Evolutionary conservation across 1,140 invertebrate genomes (phyloP).

Genomic region (Vanessa tameamea): DNA sequence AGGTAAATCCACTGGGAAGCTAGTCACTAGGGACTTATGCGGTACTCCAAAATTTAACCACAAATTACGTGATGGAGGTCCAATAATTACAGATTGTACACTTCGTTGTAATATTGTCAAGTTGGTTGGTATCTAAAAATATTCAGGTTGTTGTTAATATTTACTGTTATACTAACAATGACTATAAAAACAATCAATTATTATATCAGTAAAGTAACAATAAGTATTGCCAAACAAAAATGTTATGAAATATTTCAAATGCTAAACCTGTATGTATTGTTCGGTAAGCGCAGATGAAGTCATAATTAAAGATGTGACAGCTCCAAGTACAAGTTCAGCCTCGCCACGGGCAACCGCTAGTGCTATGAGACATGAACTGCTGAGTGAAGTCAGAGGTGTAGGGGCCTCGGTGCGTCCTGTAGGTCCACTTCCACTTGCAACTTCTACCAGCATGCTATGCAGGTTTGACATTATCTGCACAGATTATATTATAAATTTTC

Average conservation of each 20-base stretch:
- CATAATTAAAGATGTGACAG: constrained; percentile 94
- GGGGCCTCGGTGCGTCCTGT: constrained; percentile 86
- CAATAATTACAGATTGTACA: constrained; percentile 92
- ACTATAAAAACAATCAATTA: too few relatives aligned
- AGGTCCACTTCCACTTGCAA: constrained; percentile 76
- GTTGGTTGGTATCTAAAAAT: constrained; percentile 89
- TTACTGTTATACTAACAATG: neutral
- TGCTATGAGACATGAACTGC: constrained; percentile 94
- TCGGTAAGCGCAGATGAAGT: constrained; percentile 87
- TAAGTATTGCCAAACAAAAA: neutral
- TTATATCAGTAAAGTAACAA: neutral
- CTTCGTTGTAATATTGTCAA: constrained; percentile 93
- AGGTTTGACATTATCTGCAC: constrained; percentile 68
- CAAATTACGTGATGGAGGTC: constrained; percentile 90
- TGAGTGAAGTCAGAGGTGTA: constrained; percentile 89
- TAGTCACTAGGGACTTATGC: constrained; percentile 87
- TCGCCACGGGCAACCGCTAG: constrained; percentile 95
- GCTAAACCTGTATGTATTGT: constrained; percentile 88
- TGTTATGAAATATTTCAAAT: neutral
- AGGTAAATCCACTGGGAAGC: constrained; percentile 83
- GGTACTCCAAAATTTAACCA: constrained; percentile 95
- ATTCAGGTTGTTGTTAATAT: constrained; percentile 9
- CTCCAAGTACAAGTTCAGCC: constrained; percentile 94
- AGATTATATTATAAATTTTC: neutral
- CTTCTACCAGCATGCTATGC: constrained; percentile 64